Percentiles rank a stretch among this genome's conserved stretches.
Evolutionary conservation across 92 coral and sea anemone genomes (phyloP).

Genomic region (Bergia puertoricense): DNA sequence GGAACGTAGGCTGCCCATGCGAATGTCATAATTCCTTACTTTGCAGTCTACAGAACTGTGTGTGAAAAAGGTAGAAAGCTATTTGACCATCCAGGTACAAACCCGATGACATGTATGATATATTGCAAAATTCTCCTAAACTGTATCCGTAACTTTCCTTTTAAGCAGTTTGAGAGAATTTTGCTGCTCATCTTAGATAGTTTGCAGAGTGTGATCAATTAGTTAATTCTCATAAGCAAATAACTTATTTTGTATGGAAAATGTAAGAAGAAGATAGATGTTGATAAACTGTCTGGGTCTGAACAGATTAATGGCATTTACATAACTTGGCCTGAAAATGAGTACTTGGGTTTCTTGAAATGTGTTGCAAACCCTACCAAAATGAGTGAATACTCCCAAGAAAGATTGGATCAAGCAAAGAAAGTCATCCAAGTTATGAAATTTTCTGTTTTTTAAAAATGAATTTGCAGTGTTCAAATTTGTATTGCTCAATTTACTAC

Average conservation of each 20-base stretch:
- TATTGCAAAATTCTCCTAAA: neutral
- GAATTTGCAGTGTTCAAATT: too few species aligned
- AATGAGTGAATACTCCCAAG: too few species aligned
- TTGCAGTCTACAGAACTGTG: slow-evolving; percentile 91
- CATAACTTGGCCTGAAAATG: too few species aligned
- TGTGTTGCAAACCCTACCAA: too few species aligned
- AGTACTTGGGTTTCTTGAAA: too few species aligned
- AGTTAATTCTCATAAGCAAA: too few species aligned
- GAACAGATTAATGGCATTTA: too few species aligned
- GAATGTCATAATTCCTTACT: slow-evolving; percentile 92
- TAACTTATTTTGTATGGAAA: too few species aligned
- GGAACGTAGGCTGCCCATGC: slow-evolving; percentile 82
- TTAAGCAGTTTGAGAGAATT: neutral
- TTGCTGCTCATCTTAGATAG: neutral
- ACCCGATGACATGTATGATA: neutral
- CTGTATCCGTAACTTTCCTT: neutral
- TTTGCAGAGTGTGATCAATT: neutral
- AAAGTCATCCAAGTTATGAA: too few species aligned
- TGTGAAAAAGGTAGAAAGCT: neutral
- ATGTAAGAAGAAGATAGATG: neutral
- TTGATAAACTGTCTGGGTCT: neutral
- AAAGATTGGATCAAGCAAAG: too few species aligned
- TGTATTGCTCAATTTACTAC: too few species aligned
- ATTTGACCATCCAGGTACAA: neutral
- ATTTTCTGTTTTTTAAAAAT: too few species aligned